These are phyloP conservation scores for Melanotaenia trifasciata DNA, from an alignment of 2,797 vertebrate genomes.

Conservation along the genomic window DNA sequence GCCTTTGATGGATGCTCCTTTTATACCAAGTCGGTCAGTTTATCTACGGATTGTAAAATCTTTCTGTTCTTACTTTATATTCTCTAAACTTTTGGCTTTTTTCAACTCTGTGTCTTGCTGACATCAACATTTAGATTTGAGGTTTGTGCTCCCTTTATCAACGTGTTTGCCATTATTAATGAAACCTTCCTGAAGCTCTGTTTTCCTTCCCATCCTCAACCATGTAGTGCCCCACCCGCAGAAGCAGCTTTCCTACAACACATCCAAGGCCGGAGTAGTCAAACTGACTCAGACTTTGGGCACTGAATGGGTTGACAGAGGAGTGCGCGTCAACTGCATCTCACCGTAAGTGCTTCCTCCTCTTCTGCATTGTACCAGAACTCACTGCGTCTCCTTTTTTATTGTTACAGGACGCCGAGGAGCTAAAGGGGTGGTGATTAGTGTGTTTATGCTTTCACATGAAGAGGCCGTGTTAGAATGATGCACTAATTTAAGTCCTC, in stretches of 20 bases:
- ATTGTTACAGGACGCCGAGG: constrained; percentile 30
- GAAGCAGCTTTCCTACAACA: constrained; percentile 87
- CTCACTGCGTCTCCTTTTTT: constrained; percentile 28
- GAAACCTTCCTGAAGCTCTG: background rate
- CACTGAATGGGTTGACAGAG: constrained; percentile 86
- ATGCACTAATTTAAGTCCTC: constrained; percentile 82
- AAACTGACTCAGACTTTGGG: constrained; percentile 88
- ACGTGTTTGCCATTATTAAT: background rate
- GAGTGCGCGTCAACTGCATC: constrained; percentile 86
- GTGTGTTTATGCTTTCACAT: constrained; percentile 68
- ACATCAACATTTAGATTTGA: no score
- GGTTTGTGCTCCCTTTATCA: background rate
- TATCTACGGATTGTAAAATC: no score
- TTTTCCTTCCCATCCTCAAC: background rate
- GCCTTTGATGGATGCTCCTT: no score
- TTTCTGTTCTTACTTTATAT: no score
- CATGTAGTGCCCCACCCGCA: constrained; percentile 84
- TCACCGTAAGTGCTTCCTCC: constrained; percentile 83
- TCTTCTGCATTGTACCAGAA: constrained; percentile 21
- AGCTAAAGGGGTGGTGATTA: constrained; percentile 57
- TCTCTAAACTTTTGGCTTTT: no score
- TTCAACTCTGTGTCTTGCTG: no score
- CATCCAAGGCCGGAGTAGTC: constrained; percentile 86
- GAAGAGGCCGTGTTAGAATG: constrained; percentile 74
- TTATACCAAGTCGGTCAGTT: no score